These are phyloP conservation scores for Cabera pusaria DNA, from an alignment of 2,888 invertebrate species.

Conservation along the genomic window DNA sequence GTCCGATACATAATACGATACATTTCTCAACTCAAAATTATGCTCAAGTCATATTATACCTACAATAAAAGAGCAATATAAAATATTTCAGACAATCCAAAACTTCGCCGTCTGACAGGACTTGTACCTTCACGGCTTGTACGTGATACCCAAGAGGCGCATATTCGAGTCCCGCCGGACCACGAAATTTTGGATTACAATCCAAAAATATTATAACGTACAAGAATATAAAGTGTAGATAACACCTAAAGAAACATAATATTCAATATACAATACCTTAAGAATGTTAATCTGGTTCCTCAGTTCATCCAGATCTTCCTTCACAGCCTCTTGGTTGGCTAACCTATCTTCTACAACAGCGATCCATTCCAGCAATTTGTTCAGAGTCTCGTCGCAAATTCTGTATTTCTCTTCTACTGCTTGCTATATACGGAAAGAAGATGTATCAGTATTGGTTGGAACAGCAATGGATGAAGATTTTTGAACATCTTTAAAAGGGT, in stretches of 20 bases:
- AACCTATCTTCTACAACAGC: slow-evolving; percentile 92
- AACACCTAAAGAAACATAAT: neutral
- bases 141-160: no score
- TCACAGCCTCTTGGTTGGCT: slow-evolving; percentile 92
- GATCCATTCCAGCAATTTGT: slow-evolving; percentile 94
- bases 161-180: no score
- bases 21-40: no score
- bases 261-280: slow-evolving; percentile 83
- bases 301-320: slow-evolving; percentile 93
- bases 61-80: no score
- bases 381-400: slow-evolving; percentile 93
- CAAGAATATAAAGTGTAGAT: neutral
- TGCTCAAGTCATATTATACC: no score
- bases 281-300: slow-evolving; percentile 94
- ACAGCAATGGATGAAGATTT: slow-evolving; percentile 3
- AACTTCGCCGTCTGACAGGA: no score
- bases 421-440: slow-evolving; percentile 86
- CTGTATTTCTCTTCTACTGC: slow-evolving; percentile 97
- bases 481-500: slow-evolving; percentile 12
- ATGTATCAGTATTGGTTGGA: slow-evolving; percentile 8
- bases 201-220: no score
- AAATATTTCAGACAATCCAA: no score
- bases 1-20: no score
- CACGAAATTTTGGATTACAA: no score
- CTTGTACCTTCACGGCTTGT: no score